A percentile compares a stretch with the other conserved stretches of the same genome.
Conservation (phyloP, 2,113 vertebrate genomes). For the Actenoides hombroni region DNA sequence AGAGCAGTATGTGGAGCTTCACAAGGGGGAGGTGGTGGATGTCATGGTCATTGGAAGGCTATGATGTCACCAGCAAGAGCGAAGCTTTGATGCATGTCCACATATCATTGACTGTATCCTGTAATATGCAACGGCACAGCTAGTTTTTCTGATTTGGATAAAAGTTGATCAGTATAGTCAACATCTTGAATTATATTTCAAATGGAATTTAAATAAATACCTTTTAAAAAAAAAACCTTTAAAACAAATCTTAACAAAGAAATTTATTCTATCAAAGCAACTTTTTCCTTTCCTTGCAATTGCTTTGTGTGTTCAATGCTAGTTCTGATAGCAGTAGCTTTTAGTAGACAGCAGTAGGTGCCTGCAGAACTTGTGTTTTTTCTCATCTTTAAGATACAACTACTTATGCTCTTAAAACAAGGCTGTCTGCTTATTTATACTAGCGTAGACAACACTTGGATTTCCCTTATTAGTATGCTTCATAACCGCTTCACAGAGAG, state of each 20-base stretch:
- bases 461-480: slow-evolving; percentile 99
- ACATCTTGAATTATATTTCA: slow-evolving; percentile 97
- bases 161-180: slow-evolving; percentile 98
- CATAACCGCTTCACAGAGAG: slow-evolving; percentile 97
- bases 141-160: slow-evolving; percentile 99
- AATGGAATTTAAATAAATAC: slow-evolving; percentile 93
- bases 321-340: slow-evolving; percentile 99
- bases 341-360: slow-evolving; percentile 99
- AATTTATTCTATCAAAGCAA: slow-evolving; percentile 99
- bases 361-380: slow-evolving; percentile 97
- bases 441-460: slow-evolving; percentile 91
- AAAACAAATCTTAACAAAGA: slow-evolving; percentile 93
- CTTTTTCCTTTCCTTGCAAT: slow-evolving; percentile 98
- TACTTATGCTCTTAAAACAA: slow-evolving; percentile 93
- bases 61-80: slow-evolving; percentile 89
- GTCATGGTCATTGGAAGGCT: slow-evolving; percentile 99
- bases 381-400: slow-evolving; percentile 95
- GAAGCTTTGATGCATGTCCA: slow-evolving; percentile 99
- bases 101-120: slow-evolving; percentile 99
- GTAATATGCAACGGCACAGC: slow-evolving; percentile 99
- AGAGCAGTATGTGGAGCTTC: slow-evolving; percentile 99
- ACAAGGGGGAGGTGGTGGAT: slow-evolving; percentile 99
- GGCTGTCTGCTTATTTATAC: slow-evolving; percentile 93
- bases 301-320: slow-evolving; percentile 99
- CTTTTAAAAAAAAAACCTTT: slow-evolving; percentile 93